phyloP scores from a whole-genome alignment of 2,797 vertebrate genomes.

The Cryptoprocta ferox region DNA sequence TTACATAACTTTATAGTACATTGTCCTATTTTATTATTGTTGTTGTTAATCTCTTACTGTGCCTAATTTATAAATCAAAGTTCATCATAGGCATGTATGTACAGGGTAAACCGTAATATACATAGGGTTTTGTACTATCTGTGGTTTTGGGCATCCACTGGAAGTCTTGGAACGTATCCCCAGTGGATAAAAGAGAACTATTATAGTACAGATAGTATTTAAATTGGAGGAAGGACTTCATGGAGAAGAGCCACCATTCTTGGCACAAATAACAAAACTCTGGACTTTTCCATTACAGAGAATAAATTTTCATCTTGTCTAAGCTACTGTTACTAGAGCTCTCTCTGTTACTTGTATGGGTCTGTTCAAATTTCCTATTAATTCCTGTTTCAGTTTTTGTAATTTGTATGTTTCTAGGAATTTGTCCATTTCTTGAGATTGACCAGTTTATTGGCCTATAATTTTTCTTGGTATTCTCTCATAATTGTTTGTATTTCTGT shows the following conservation, averaged over 20 bases:
- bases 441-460: no score
- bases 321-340: not conserved
- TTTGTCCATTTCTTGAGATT: no score
- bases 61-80: not conserved
- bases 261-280: not conserved
- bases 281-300: not conserved
- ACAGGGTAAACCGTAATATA: not conserved
- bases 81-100: not conserved
- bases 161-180: not conserved
- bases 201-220: not conserved
- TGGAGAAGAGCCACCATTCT: not conserved
- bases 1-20: not conserved
- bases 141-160: not conserved
- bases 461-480: no score
- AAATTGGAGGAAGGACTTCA: not conserved
- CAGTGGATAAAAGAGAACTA: not conserved
- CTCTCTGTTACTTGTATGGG: not conserved
- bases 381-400: no score
- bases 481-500: no score
- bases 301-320: slow-evolving; percentile 21
- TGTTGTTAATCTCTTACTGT: not conserved
- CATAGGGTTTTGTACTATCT: not conserved
- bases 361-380: no score
- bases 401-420: no score
- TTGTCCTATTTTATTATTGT: not conserved